phyloP scores from a whole-genome alignment of 2,797 vertebrate species.

The Moxostoma hubbsi region DNA sequence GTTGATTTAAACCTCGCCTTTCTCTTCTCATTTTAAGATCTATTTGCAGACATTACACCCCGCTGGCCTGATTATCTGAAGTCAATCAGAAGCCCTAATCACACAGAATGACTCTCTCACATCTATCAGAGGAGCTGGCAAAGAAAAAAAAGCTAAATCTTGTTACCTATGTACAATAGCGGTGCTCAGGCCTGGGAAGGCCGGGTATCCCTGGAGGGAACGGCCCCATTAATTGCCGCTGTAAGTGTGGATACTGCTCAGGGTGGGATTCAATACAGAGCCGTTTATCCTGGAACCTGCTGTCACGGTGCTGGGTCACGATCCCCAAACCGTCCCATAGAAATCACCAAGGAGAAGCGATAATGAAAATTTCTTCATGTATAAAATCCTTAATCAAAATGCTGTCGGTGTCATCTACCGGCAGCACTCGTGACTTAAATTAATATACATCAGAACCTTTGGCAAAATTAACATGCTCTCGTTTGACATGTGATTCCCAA shows the following conservation, averaged over 20 bases:
- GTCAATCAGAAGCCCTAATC: conserved; percentile 58
- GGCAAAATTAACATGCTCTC: conserved; percentile 69
- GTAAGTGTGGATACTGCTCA: conserved; percentile 74
- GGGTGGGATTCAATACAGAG: conserved; percentile 76
- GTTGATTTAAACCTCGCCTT: conserved; percentile 46
- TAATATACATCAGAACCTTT: conserved; percentile 82
- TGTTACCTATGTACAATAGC: conserved; percentile 65
- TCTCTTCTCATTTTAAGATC: conserved; percentile 41
- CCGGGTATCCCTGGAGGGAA: conserved; percentile 75
- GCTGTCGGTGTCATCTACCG: conserved; percentile 78
- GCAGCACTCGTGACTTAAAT: conserved; percentile 79
- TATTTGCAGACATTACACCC: conserved; percentile 38
- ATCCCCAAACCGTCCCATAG: conserved; percentile 75
- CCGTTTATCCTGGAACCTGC: conserved; percentile 75
- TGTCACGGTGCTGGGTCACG: conserved; percentile 80
- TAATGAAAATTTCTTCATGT: conserved; percentile 86
- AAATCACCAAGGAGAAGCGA: conserved; percentile 79
- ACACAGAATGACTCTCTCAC: conserved; percentile 50
- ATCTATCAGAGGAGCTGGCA: conserved; percentile 53
- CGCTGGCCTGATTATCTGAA: conserved; percentile 45
- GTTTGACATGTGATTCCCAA: conserved; percentile 57
- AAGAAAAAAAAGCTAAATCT: conserved; percentile 66
- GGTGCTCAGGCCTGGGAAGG: conserved; percentile 66
- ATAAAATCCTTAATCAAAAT: conserved; percentile 87
- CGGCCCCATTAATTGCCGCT: conserved; percentile 79